Conservation (phyloP, 2,113 vertebrate genomes). For the Aythya baeri region DNA sequence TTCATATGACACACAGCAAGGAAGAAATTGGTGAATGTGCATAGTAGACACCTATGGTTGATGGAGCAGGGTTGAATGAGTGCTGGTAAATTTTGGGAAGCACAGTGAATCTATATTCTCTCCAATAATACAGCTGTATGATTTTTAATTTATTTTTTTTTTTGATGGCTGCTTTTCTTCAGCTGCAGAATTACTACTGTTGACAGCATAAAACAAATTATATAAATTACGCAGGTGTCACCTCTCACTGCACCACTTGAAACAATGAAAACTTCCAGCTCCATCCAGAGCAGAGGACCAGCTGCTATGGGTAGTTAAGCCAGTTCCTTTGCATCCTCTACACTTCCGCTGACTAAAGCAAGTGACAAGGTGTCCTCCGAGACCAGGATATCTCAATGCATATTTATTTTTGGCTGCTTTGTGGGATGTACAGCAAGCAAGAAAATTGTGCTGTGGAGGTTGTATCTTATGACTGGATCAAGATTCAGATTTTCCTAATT, state of each 20-base stretch:
- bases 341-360: neutral
- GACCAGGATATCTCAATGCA: neutral
- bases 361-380: neutral
- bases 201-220: neutral
- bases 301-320: rapidly evolving
- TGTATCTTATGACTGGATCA: neutral
- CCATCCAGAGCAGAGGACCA: neutral
- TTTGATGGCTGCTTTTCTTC: neutral
- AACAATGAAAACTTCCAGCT: neutral
- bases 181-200: neutral
- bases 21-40: neutral
- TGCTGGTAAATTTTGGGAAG: neutral
- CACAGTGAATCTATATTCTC: neutral
- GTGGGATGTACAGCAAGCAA: neutral
- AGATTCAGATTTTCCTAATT: neutral
- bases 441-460: neutral
- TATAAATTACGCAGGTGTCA: neutral
- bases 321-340: neutral
- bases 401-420: neutral
- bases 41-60: neutral
- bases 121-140: neutral
- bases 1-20: neutral
- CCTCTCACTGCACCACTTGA: neutral
- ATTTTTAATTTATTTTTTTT: neutral
- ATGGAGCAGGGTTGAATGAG: neutral